These are phyloP conservation scores for Prosopocoilus inquinatus DNA, from an alignment of 2,888 invertebrate species.

Conservation along the genomic window DNA sequence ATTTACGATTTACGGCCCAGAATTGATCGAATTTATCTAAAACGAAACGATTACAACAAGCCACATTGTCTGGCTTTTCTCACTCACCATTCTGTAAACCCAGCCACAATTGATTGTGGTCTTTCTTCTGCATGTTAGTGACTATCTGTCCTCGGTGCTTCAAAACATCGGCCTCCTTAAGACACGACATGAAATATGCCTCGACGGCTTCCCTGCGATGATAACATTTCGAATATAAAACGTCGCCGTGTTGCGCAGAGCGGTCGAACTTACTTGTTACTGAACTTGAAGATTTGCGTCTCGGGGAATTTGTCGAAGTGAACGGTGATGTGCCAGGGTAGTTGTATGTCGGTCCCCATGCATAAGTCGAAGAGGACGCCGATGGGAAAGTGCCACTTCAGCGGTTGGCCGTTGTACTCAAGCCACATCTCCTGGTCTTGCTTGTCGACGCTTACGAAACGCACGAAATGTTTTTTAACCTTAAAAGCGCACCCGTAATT, in stretches of 20 bases:
- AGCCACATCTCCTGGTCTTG: slow-evolving; percentile 91
- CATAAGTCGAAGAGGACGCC: slow-evolving; percentile 90
- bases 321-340: slow-evolving; percentile 93
- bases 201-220: slow-evolving; percentile 82
- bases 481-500: no score
- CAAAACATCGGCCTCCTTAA: slow-evolving; percentile 98
- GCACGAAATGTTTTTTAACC: slow-evolving; percentile 86
- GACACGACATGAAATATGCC: slow-evolving; percentile 89
- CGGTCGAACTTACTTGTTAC: slow-evolving; percentile 64
- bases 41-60: slow-evolving; percentile 34
- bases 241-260: not conserved
- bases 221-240: slow-evolving; percentile 22
- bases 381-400: slow-evolving; percentile 87
- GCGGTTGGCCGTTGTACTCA: slow-evolving; percentile 85
- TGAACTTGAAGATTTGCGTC: slow-evolving; percentile 80
- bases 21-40: slow-evolving; percentile 98
- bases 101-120: slow-evolving; percentile 94
- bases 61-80: not conserved
- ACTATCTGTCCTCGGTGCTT: slow-evolving; percentile 91
- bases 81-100: slow-evolving; percentile 84
- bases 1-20: slow-evolving; percentile 93
- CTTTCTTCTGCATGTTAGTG: slow-evolving; percentile 91
- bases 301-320: slow-evolving; percentile 96
- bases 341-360: slow-evolving; percentile 62
- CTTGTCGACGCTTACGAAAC: slow-evolving; percentile 77